Base-by-base conservation (phyloP, 2,888 invertebrate species). In the Ectemnius lituratus region DNA sequence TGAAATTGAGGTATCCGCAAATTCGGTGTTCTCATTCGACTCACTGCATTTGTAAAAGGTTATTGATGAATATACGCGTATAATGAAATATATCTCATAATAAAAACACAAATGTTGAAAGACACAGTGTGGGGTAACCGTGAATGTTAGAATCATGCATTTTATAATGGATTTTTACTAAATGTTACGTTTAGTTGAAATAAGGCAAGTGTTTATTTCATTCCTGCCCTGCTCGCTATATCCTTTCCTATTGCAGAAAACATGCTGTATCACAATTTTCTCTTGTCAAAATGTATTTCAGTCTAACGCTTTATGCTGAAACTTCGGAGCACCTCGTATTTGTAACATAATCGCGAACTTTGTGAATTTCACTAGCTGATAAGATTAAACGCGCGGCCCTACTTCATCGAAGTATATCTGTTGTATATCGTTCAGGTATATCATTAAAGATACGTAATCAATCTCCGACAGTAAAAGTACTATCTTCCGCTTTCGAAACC, bases 1-100 rank as follows among this genome's bases (percentile, higher is more conserved):
- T 52, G 67, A 61, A 64, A 62, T 73, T 23, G 63, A 63, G 67
- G 70, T 64, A 76, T 73, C 62, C 73, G 67, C 49, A 67, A 76
- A 62, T 64, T 70, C 62, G 68, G 67, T 78, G 65, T 70, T 75
- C 68, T 67, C 67, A 66, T 75, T 61, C 65, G 71, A 60, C 61
- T 81, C 71, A 83, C 84, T 81, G 84, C 80, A 83, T 86, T 86
- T 86, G 79, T 86, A 85, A 86, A 82, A 85, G 81, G 84, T 85
- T 86, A 86, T 85, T 62, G 56, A 82, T 80, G 73, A 84, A 79
- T 85, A 80, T 86, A 85, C 81, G 77, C 79, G 83, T 83, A 80
- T 78, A 67, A 82, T 70, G 66, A 75, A 70, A 75, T 79, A 81
- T 78, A 80, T 82, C 77, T 78, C 73, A 82, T 77, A 84, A 85